These are phyloP conservation scores for Metalampra italica DNA, from an alignment of 2,888 invertebrate genomes.

Conservation along the genomic window DNA sequence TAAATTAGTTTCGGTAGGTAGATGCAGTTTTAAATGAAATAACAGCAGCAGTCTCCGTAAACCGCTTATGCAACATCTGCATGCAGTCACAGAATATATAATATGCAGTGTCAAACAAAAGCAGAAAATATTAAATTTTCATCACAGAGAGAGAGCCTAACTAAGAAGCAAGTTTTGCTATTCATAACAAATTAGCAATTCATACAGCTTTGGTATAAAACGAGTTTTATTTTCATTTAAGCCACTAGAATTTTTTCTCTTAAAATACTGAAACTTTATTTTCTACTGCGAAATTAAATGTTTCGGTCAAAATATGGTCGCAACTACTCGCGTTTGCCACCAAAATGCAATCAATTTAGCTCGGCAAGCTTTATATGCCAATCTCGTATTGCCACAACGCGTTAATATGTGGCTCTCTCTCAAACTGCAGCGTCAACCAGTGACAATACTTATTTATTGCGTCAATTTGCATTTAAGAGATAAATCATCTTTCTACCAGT, in stretches of 20 bases:
- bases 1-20: conserved; percentile 13
- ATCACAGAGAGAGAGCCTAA: neutral
- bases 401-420: conserved; percentile 9
- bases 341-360: conserved; percentile 13
- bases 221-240: conserved; percentile 10
- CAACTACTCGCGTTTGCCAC: conserved; percentile 5
- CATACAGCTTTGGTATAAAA: neutral
- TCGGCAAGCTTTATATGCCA: conserved; percentile 10
- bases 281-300: conserved; percentile 7
- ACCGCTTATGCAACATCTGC: neutral
- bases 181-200: conserved; percentile 1
- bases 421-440: conserved; percentile 9
- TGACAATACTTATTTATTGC: neutral
- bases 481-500: too few species aligned
- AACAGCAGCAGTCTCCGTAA: neutral
- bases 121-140: neutral
- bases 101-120: neutral
- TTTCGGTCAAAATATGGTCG: conserved; percentile 10
- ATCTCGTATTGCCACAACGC: conserved; percentile 15
- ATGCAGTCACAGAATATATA: too few species aligned
- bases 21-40: neutral
- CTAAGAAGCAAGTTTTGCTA: neutral
- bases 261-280: conserved; percentile 2
- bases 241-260: conserved; percentile 1
- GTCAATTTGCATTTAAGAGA: too few species aligned